Evolutionary conservation across 2,113 vertebrate species (phyloP), one percentile per base, ranked within the genome.

Genomic region (Actenoides lindsayi): DNA sequence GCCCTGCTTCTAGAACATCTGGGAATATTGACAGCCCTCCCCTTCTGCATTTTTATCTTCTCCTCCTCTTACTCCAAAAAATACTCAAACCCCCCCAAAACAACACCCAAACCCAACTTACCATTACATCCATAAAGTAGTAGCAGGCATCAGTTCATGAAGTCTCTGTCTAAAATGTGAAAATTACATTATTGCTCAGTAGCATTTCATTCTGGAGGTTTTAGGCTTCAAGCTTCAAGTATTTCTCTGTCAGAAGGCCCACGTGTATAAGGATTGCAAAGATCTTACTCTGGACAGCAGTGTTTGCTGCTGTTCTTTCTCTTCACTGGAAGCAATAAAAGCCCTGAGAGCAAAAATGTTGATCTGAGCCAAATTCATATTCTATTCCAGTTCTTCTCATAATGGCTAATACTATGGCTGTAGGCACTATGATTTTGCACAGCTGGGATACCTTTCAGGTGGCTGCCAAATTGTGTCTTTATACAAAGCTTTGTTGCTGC

Each of bases 81-180:
- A 14, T 30, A 0, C 0, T n/a, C 7, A 16, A 17, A 2, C 11
- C 37, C 7, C 33, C 59, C 8, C 37, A 37, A 35, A 4, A 10
- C 41, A 53, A 10, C 20, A 71, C 21, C 16, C 19, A 60, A 53
- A 62, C 16, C 3, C n/a, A 87, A 39, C 6, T 37, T 65, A 73
- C 13, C 20, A 30, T 39, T 71, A 37, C 20, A 89, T 39, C 18
- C 28, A 65, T 13, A 54, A 89, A 48, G 27, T 6, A 80, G 28
- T 57, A 69, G 41, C 30, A 62, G 17, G 8, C 37, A 17, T 19
- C 59, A 80, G 24, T 35, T 86, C 15, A 33, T 39, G 35, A 80
- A 87, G 31, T 53, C 15, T 81, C 31, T 33, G 27, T 24, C 16
- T 77, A 60, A 81, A 71, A 46, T 0, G 0, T 30, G 27, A 89